These are phyloP conservation scores for Papilio glaucus DNA, from an alignment of 1,140 invertebrate genomes.

Conservation along the genomic window DNA sequence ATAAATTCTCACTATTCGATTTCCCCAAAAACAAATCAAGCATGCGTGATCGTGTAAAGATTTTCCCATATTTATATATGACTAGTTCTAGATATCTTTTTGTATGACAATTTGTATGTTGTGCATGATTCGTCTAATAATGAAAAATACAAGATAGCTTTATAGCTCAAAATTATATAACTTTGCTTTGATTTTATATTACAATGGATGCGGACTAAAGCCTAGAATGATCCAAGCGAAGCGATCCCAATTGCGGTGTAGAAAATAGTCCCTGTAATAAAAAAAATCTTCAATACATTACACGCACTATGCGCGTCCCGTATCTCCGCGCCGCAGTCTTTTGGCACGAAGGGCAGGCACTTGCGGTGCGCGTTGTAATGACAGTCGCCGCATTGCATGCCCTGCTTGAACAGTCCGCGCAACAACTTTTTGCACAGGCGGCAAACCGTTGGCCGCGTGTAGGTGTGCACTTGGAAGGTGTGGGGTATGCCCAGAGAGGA, in stretches of 20 bases:
- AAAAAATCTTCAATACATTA: constrained; percentile 30
- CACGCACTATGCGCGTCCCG: constrained; percentile 82
- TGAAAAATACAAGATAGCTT: no score
- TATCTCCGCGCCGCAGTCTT: constrained; percentile 96
- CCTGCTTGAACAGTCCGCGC: constrained; percentile 98
- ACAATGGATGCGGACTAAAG: no score
- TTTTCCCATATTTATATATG: no score
- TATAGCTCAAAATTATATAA: no score
- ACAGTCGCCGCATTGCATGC: constrained; percentile 98
- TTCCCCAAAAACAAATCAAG: not conserved
- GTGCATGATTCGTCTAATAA: no score
- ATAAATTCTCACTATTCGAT: not conserved
- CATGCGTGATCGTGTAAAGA: no score
- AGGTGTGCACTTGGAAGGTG: constrained; percentile 95
- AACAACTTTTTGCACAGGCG: constrained; percentile 97
- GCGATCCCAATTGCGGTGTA: not conserved
- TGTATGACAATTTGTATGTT: no score
- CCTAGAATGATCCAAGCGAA: not conserved
- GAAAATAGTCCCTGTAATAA: not conserved
- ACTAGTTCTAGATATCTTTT: no score
- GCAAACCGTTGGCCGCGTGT: constrained; percentile 97
- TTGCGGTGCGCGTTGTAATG: constrained; percentile 99
- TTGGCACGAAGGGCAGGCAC: constrained; percentile 96
- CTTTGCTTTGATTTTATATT: no score
- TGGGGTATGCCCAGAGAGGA: constrained; percentile 92